Base-by-base conservation (phyloP, 92 coral and sea anemone species). In the Phenganax stokvisi region DNA sequence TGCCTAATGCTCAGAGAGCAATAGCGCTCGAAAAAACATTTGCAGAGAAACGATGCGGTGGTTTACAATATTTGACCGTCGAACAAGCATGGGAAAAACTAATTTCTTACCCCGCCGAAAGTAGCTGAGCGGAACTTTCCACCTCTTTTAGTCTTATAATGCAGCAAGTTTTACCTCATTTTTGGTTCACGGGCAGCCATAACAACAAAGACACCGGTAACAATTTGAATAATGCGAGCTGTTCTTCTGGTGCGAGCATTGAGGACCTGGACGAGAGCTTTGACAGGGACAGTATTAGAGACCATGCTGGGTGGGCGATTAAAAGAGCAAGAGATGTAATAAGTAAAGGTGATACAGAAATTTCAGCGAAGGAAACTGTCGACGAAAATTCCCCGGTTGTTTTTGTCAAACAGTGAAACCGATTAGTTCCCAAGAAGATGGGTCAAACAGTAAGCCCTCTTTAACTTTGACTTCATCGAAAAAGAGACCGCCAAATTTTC, bases 371-470 rank as follows among this genome's bases (percentile, higher is more conserved):
- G 25, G 73, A 67, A 11, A 67, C 17, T 37, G 28, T 13, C 17
- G 28, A 67, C 17, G 31, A 27, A 12, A 54, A 10, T 12, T 71
- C 76, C 13, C 31, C 54, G 3, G 12, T 71, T 10, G 12, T 71
- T 25, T 31, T 25, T 30, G 76, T 20, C 25, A 20, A 20, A 20
- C 84, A 64, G 55, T n/a, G 15, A 75, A 75, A 10, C 80, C 85
- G 55, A 81, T 57, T 1, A 71, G 29, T 30, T 81, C 84, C 84
- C 84, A 81, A 12, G 84, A 75, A 12, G 82, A 62, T 31, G 75
- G 74, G 71, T 84, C 86, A 76, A 84, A 84, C 16, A 75, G 62
- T 27, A 83, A 56, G 17, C 86, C 81, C 37, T 83, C 86, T 63
- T 84, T 84, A 17, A 75, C 59, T 65, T 81, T 81, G 9, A 81